A percentile compares a stretch with the other conserved stretches of the same genome.
These are phyloP conservation scores for Cerceris ruficornis DNA, from an alignment of 2,888 invertebrate species.

Conservation along the genomic window DNA sequence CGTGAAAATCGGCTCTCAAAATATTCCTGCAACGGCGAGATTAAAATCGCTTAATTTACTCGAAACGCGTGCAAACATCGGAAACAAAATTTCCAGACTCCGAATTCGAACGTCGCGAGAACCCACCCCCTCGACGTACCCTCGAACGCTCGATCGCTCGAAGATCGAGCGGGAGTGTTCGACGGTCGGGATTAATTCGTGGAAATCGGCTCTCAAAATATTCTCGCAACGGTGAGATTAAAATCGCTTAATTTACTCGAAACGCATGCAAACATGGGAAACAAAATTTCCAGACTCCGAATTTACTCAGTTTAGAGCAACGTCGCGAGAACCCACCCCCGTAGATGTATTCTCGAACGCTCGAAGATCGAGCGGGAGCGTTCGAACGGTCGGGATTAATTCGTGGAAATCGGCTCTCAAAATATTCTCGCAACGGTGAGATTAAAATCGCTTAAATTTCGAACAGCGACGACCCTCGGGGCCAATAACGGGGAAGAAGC, in stretches of 20 bases:
- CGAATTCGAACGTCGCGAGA: not conserved
- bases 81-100: constrained; percentile 14
- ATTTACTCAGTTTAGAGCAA: no score
- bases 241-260: constrained; percentile 9
- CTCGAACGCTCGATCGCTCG: no score
- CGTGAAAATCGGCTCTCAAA: no score
- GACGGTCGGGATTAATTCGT: not conserved
- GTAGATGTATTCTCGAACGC: no score
- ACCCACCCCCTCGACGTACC: no score
- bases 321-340: no score
- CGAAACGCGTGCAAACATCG: constrained; percentile 23
- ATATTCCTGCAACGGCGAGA: no score
- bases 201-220: not conserved
- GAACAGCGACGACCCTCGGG: not conserved
- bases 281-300: constrained; percentile 2
- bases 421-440: not conserved
- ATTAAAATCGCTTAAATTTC: constrained; percentile 9
- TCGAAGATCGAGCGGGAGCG: not conserved
- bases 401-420: not conserved
- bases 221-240: not conserved
- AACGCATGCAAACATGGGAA: constrained; percentile 9
- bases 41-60: constrained; percentile 43
- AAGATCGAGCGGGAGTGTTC: not conserved
- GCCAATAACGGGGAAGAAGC: constrained; percentile 18
- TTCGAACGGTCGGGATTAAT: not conserved